These are phyloP conservation scores for Mustela lutreola DNA, from an alignment of 2,113 vertebrate species.

Conservation along the genomic window DNA sequence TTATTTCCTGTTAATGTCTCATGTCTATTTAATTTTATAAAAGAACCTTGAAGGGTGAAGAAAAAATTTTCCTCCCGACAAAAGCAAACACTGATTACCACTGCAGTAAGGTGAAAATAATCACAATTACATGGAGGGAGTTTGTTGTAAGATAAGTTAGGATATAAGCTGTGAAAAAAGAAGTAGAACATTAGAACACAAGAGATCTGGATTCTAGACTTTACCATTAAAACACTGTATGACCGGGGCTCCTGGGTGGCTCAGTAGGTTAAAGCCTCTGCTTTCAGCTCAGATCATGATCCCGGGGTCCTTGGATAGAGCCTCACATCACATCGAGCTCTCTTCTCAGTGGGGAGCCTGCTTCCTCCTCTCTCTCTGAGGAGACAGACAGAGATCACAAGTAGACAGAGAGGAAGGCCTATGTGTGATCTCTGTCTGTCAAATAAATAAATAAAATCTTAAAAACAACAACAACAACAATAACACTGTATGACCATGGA, in stretches of 20 bases:
- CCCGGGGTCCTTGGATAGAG: no score
- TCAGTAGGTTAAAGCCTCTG: no score
- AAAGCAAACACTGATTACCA: not conserved
- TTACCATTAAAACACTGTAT: not conserved
- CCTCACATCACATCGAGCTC: rapidly evolving
- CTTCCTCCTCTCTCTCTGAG: no score
- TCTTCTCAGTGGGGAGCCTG: no score
- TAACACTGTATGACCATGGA: not conserved
- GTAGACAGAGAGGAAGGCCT: no score
- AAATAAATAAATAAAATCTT: no score
- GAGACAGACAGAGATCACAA: no score
- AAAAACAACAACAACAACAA: no score
- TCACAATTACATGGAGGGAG: not conserved
- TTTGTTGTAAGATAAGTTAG: not conserved
- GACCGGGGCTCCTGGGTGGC: no score
- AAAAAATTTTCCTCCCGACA: not conserved
- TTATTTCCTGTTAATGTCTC: not conserved
- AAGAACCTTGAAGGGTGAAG: not conserved
- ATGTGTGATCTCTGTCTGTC: no score
- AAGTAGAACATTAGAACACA: not conserved
- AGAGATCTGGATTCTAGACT: not conserved
- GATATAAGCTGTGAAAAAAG: not conserved
- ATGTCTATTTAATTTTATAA: not conserved
- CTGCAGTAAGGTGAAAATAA: not conserved
- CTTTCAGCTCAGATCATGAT: no score